Evolutionary conservation across 2,888 invertebrate genomes (phyloP).

Genomic region (Cepaea hortensis): DNA sequence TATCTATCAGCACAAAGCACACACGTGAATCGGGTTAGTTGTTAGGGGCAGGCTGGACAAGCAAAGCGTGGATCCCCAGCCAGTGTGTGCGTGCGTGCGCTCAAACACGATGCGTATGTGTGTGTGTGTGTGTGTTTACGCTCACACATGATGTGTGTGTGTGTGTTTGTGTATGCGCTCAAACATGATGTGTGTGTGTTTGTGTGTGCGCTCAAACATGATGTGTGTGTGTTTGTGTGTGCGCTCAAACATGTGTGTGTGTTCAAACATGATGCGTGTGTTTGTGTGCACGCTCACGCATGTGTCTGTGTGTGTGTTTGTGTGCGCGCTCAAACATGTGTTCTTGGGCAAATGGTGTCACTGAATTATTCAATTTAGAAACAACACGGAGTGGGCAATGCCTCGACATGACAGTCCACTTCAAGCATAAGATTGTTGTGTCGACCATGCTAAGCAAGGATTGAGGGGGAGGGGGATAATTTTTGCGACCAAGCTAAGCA

Average conservation of each 20-base stretch:
- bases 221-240: background rate
- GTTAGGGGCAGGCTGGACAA: no score
- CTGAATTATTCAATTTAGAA: background rate
- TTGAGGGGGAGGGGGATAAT: conserved; percentile 24
- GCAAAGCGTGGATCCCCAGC: no score
- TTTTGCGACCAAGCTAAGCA: no score
- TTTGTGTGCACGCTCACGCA: background rate
- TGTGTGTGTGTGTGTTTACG: no score
- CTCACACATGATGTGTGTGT: no score
- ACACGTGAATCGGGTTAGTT: no score
- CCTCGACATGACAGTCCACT: background rate
- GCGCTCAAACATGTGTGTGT: background rate
- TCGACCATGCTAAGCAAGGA: conserved; percentile 35
- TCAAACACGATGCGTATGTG: no score
- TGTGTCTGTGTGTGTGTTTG: conserved; percentile 1
- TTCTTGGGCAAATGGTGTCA: background rate
- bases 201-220: background rate
- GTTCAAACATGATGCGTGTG: background rate
- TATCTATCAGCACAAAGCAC: no score
- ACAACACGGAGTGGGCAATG: background rate
- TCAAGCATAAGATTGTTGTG: no score
- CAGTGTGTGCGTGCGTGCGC: no score
- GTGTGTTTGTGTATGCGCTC: no score
- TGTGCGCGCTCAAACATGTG: conserved; percentile 28
- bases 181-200: background rate